These are phyloP conservation scores for Spilosoma lubricipeda DNA, from an alignment of 2,888 invertebrate genomes.

Conservation along the genomic window DNA sequence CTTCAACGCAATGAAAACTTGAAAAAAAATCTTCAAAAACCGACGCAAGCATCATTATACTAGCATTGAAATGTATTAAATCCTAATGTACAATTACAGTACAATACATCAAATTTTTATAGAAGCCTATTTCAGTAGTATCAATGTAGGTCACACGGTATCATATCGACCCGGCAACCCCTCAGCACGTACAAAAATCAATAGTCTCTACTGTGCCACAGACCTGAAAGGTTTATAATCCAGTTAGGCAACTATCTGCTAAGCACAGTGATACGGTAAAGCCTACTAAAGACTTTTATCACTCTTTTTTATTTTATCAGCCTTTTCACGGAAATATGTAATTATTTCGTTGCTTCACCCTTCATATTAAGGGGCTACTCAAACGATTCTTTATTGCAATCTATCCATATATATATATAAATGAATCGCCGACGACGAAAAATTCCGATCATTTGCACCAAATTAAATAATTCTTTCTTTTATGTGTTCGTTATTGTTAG, in stretches of 20 bases:
- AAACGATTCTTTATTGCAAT: too few relatives aligned
- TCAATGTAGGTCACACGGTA: constrained; percentile 59
- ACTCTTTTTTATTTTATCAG: neutral
- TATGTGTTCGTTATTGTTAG: too few relatives aligned
- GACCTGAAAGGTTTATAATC: constrained; percentile 1
- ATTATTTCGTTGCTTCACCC: neutral
- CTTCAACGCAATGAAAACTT: neutral
- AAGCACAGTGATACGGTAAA: neutral
- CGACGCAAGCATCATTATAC: neutral
- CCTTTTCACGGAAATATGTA: neutral
- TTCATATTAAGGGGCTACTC: too few relatives aligned
- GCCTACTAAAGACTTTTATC: neutral
- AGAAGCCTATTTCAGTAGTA: constrained; percentile 14
- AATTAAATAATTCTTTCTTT: too few relatives aligned
- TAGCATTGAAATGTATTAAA: neutral
- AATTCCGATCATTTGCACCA: too few relatives aligned
- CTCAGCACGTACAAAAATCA: constrained; percentile 39
- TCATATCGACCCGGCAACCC: constrained; percentile 42
- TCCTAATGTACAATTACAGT: neutral
- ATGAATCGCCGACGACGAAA: too few relatives aligned
- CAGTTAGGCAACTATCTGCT: neutral
- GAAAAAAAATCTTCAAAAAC: neutral
- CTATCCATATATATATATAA: too few relatives aligned
- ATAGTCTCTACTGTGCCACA: constrained; percentile 37
- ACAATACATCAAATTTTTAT: neutral